A percentile compares a stretch with the other conserved stretches of the same genome.
These are phyloP conservation scores for Thymallus thymallus DNA, from an alignment of 2,113 vertebrate genomes.

Conservation along the genomic window DNA sequence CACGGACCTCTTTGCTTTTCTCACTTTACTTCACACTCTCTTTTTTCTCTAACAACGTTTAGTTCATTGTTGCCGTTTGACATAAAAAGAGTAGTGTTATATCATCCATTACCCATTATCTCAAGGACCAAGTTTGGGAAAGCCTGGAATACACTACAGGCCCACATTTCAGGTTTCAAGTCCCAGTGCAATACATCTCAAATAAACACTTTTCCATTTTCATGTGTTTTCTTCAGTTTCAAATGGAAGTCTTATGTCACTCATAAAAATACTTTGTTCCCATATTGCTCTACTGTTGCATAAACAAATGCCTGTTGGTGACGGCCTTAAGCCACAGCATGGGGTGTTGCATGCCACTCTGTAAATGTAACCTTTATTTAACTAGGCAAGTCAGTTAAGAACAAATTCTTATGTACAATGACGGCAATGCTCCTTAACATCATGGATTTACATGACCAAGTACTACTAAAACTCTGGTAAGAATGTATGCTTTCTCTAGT, in stretches of 20 bases:
- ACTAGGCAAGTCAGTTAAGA: too few relatives aligned
- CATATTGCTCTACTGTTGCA: conserved; percentile 5
- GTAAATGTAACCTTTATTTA: too few relatives aligned
- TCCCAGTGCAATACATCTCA: background rate
- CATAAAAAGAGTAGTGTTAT: conserved; percentile 30
- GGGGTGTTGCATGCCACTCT: conserved; percentile 24
- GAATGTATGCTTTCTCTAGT: too few relatives aligned
- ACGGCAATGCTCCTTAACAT: too few relatives aligned
- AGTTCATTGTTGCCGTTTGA: conserved; percentile 20
- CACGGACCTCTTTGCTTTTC: conserved; percentile 19
- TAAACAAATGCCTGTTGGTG: conserved; percentile 26
- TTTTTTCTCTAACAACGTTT: background rate
- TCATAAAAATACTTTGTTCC: background rate
- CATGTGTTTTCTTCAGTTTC: background rate
- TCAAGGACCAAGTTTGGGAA: too few relatives aligned
- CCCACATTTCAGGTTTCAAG: background rate
- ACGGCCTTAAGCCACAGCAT: conserved; percentile 10
- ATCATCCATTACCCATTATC: conserved; percentile 1
- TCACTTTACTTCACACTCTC: conserved; percentile 15
- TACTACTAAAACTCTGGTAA: too few relatives aligned
- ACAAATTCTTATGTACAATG: too few relatives aligned
- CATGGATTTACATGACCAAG: too few relatives aligned
- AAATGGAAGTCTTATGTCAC: background rate
- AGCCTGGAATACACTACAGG: too few relatives aligned
- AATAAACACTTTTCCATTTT: background rate